phyloP scores from a whole-genome alignment of 2,888 invertebrate genomes.

The Ophion slaviceki region DNA sequence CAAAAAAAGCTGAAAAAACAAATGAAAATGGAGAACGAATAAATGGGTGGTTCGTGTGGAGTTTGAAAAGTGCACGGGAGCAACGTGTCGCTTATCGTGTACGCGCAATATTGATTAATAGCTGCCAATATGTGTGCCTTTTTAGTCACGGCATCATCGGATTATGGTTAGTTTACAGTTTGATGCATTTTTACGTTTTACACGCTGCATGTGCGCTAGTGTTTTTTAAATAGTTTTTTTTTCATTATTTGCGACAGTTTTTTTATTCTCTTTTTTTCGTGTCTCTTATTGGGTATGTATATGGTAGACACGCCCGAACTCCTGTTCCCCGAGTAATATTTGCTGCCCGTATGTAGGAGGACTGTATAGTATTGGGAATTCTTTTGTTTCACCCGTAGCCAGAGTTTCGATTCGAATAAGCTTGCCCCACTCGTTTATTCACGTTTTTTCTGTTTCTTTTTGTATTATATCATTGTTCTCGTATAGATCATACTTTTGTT shows the following conservation, averaged over 20 bases:
- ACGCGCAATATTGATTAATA: constrained; percentile 69
- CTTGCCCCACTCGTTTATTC: constrained; percentile 10
- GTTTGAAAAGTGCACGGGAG: constrained; percentile 28
- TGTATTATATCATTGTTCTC: neutral
- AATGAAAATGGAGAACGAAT: constrained; percentile 4
- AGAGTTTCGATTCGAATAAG: constrained; percentile 6
- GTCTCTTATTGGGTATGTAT: constrained; percentile 58
- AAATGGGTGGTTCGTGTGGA: constrained; percentile 8
- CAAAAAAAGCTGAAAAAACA: neutral
- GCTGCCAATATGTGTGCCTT: constrained; percentile 72
- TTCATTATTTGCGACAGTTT: constrained; percentile 6
- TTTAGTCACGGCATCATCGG: constrained; percentile 79
- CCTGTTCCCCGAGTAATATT: constrained; percentile 16
- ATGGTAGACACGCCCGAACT: constrained; percentile 28
- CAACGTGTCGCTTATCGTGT: constrained; percentile 20
- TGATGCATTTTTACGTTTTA: constrained; percentile 70
- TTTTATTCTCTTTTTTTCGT: constrained; percentile 50
- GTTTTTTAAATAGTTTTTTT: constrained; percentile 42
- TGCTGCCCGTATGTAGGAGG: constrained; percentile 16
- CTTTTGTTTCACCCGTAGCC: neutral
- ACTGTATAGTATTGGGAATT: neutral
- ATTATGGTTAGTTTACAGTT: constrained; percentile 80
- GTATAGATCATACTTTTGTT: neutral
- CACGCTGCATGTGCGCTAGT: constrained; percentile 74
- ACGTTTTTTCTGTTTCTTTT: neutral